These are phyloP conservation scores for Coleophora flavipennella DNA, from an alignment of 2,888 invertebrate genomes.

Conservation along the genomic window DNA sequence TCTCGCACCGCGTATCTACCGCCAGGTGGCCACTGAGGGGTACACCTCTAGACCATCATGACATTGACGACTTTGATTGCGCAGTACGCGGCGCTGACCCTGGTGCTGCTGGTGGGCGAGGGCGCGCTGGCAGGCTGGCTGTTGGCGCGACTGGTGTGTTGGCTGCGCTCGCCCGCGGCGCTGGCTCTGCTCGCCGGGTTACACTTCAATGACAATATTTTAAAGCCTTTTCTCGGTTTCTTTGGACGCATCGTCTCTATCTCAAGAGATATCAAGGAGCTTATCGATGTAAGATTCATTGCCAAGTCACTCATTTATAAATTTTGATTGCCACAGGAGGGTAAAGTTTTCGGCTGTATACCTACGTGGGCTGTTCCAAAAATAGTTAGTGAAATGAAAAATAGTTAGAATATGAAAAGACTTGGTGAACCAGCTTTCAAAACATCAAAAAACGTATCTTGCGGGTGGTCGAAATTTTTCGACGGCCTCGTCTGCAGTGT, in stretches of 20 bases:
- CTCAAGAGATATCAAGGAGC: neutral
- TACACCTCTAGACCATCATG: neutral
- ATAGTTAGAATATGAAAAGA: no score
- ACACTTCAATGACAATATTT: conserved; percentile 4
- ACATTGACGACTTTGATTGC: neutral
- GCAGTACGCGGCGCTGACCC: conserved; percentile 28
- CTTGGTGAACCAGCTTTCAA: no score
- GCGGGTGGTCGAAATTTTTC: no score
- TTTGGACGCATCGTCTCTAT: neutral
- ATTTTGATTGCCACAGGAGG: no score
- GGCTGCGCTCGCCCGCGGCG: conserved; percentile 22
- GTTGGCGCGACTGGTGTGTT: conserved; percentile 23
- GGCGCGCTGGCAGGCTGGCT: conserved; percentile 24
- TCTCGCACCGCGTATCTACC: no score
- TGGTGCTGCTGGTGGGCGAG: conserved; percentile 19
- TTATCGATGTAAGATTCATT: neutral
- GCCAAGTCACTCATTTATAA: no score
- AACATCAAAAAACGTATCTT: no score
- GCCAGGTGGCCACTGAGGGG: no score
- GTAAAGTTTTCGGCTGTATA: no score
- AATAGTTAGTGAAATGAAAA: no score
- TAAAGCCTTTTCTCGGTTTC: neutral
- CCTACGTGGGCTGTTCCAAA: no score
- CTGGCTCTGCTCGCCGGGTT: conserved; percentile 18
- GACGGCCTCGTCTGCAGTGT: no score